These are phyloP conservation scores for Zaprionus vittiger DNA, from an alignment of 1,140 invertebrate species.

Conservation along the genomic window DNA sequence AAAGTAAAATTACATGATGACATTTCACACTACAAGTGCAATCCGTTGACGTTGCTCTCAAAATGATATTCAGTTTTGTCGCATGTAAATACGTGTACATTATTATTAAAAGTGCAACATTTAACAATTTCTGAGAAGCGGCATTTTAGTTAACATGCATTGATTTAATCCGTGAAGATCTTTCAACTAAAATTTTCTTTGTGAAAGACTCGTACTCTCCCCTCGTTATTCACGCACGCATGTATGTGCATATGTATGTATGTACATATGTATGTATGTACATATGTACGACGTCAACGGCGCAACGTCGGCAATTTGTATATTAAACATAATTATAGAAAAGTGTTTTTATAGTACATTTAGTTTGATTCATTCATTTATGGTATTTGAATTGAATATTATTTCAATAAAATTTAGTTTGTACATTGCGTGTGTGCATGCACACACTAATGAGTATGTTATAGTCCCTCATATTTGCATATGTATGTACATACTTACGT, in stretches of 20 bases:
- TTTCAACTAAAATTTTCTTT: constrained; percentile 32
- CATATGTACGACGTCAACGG: constrained; percentile 26
- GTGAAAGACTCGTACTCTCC: constrained; percentile 16
- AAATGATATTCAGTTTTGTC: not conserved
- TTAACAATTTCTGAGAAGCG: not conserved
- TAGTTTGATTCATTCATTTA: not conserved
- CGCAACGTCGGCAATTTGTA: constrained; percentile 64
- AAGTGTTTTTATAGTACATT: not conserved
- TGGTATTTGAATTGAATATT: not conserved
- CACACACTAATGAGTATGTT: too few relatives aligned
- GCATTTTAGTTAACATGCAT: not conserved
- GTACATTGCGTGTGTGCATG: too few relatives aligned
- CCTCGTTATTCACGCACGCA: constrained; percentile 6
- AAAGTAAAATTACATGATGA: constrained; percentile 70
- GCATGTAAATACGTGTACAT: not conserved
- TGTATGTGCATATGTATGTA: not conserved
- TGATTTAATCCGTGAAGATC: not conserved
- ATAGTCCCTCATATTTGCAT: too few relatives aligned
- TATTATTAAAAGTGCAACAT: not conserved
- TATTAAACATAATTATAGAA: not conserved
- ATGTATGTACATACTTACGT: too few relatives aligned
- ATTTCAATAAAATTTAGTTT: not conserved
- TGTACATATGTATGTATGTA: not conserved
- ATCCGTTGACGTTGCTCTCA: constrained; percentile 37
- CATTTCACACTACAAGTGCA: constrained; percentile 45